These are phyloP conservation scores for Emydoidea blandingii DNA, from an alignment of 2,797 vertebrate genomes.

Conservation along the genomic window DNA sequence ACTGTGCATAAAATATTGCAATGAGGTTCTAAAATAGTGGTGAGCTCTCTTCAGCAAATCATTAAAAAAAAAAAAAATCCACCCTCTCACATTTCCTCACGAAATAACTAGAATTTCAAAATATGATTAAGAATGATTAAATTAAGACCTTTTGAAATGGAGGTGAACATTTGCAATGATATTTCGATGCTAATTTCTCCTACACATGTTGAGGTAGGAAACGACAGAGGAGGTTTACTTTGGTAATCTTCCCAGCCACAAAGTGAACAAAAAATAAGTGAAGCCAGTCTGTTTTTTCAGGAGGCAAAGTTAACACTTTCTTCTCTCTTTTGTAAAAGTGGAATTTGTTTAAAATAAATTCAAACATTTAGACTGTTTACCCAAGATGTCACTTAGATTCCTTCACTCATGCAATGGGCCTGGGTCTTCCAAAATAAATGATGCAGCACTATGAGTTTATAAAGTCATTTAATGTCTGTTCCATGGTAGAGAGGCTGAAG, in stretches of 20 bases:
- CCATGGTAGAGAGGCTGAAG: fast-evolving
- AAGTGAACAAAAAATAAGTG: background rate
- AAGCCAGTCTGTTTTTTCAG: background rate
- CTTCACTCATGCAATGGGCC: background rate
- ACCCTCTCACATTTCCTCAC: background rate
- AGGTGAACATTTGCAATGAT: background rate
- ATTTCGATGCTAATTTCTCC: slow-evolving; percentile 23
- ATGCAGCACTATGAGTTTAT: fast-evolving
- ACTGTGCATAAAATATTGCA: background rate
- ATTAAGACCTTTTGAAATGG: background rate
- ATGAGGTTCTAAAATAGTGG: background rate
- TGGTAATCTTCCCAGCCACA: background rate
- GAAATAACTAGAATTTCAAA: background rate
- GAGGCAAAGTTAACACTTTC: background rate
- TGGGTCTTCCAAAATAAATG: background rate
- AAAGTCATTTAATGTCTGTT: fast-evolving
- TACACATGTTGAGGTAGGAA: background rate
- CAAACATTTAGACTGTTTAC: background rate
- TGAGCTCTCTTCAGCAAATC: background rate
- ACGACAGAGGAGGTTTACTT: background rate
- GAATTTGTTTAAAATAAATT: background rate
- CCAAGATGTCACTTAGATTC: background rate
- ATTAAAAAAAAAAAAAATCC: background rate
- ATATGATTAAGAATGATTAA: slow-evolving; percentile 28
- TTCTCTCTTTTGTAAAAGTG: background rate